Base-by-base conservation (phyloP, 2,797 vertebrate genomes). In the Chiroxiphia lanceolata region DNA sequence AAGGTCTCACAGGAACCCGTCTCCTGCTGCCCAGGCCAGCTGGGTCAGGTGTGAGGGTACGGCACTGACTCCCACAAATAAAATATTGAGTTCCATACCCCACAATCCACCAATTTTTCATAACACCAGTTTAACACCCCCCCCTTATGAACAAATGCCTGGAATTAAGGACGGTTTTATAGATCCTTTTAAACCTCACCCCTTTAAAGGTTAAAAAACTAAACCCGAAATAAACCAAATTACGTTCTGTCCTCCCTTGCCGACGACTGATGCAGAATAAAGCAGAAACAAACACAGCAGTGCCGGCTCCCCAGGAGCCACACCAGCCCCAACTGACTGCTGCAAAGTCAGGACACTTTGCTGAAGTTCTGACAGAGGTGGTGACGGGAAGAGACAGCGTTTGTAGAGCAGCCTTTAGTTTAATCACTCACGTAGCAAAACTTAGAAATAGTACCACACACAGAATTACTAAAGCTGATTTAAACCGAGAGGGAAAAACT, bases 1-100 rank as follows among this genome's bases (percentile, higher is more conserved):
- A 27, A n/a, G 50, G 45, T 77, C 45, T 3, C 1, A 1, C 51
- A 26, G 40, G 47, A 40, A 71, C 21, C 38, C 0, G 2, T n/a
- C 57, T 70, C 21, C 63, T 11, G 61, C 60, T 5, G 6, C 40
- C 19, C 70, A 48, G 38, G 44, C 38, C 51, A 47, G 63, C 56
- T 4, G n/a, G 7, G 18, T 36, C 3, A 2, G 60, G 48, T 1
- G 0, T 42, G 63, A 79, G 44, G 54, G 15, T 16, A 27, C 0
- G 0, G 45, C 47, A 45, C n/a, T 1, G 4, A 85, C 31, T 47
- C 61, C 83, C 33, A 45, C 1, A 7, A 91, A 23, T 13, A 29
- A 6, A 29, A 6, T 15, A 50, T 12, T 2, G 21, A 60, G 40
- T 56, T 86, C 77, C 71, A 23, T 8, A 40, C 25, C 20, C 38